Conservation (phyloP, 1,140 invertebrate species). For the Penaeus vannamei region DNA sequence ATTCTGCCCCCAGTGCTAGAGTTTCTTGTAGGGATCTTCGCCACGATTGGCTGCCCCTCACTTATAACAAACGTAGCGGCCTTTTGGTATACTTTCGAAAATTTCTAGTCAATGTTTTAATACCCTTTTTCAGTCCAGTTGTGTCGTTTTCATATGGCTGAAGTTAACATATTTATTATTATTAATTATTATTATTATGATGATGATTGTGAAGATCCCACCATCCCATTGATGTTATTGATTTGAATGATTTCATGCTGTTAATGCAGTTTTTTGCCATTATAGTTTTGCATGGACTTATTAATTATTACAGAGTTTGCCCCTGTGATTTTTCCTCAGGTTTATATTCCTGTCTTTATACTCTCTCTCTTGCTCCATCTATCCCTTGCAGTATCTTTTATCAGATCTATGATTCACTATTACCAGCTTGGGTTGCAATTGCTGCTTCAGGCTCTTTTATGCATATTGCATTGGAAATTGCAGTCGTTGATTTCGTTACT, state of each 20-base stretch:
- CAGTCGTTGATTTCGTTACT: not conserved
- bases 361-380: too few species aligned
- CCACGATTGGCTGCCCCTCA: conserved; percentile 65
- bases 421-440: not conserved
- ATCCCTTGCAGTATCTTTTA: not conserved
- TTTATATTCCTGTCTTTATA: conserved; percentile 2
- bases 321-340: not conserved
- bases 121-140: conserved; percentile 52
- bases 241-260: conserved; percentile 33
- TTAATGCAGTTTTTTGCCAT: conserved; percentile 35
- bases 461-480: conserved; percentile 12
- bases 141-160: conserved; percentile 56
- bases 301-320: conserved; percentile 22
- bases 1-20: conserved; percentile 67
- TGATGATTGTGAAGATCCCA: conserved; percentile 32
- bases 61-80: conserved; percentile 67
- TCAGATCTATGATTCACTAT: not conserved
- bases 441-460: not conserved
- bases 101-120: conserved; percentile 58
- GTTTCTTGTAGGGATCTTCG: conserved; percentile 67
- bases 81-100: conserved; percentile 67
- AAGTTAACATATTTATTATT: conserved; percentile 40
- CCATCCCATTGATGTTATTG: conserved; percentile 44
- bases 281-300: conserved; percentile 49
- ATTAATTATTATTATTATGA: conserved; percentile 25